Percentiles rank a stretch among this genome's conserved stretches.
Conservation (phyloP, 2,113 vertebrate species). For the Mormoops blainvillei region DNA sequence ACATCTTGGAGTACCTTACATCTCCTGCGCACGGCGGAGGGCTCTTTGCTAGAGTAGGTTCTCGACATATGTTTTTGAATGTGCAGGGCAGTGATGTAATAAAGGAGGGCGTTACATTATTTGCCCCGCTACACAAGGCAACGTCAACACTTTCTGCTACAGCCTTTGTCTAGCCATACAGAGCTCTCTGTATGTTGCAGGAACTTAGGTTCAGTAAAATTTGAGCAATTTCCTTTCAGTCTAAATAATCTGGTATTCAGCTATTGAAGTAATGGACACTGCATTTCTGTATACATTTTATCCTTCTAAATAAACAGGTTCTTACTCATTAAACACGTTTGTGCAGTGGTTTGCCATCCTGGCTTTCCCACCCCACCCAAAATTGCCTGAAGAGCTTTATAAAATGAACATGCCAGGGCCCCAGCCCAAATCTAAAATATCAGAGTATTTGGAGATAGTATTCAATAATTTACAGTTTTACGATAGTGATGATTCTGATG, state of each 20-base stretch:
- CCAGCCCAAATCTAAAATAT: not conserved
- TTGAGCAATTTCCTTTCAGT: not conserved
- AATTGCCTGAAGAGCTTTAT: not conserved
- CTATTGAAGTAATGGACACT: not conserved
- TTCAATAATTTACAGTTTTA: not conserved
- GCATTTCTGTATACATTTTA: not conserved
- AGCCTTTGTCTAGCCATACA: not conserved
- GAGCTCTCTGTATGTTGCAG: not conserved
- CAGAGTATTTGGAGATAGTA: not conserved
- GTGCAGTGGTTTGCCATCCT: not conserved
- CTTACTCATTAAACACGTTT: not conserved
- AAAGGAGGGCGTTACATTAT: not conserved
- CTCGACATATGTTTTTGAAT: not conserved
- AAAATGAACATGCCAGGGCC: not conserved
- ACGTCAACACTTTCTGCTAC: not conserved
- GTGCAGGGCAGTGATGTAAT: not conserved
- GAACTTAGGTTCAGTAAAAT: not conserved
- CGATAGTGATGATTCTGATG: not conserved
- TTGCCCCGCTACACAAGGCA: not conserved
- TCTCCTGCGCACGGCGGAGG: not conserved
- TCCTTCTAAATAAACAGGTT: not conserved
- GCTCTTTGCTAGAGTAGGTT: not conserved
- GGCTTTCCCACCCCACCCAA: no score
- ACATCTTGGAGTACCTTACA: not conserved
- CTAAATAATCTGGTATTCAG: not conserved